Base-by-base conservation (phyloP, 2,888 invertebrate genomes). In the Tuberolachnus salignus region DNA sequence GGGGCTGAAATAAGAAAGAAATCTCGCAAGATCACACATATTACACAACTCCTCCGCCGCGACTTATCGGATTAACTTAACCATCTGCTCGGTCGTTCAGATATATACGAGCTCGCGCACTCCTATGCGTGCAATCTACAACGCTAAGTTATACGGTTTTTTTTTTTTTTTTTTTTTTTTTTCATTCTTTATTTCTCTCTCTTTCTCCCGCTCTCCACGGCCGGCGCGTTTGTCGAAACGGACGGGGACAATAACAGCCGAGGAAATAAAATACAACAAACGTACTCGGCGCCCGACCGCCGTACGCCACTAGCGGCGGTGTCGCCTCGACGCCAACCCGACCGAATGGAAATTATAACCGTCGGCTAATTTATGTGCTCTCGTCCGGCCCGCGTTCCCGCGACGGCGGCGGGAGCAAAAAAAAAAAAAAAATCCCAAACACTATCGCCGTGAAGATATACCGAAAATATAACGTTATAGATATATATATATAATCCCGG, bases 11-110 rank as follows among this genome's bases (percentile, higher is more conserved):
- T 34, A 34, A 34, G 6, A 34, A 4, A 34, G 6, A 74, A 74
- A 64, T 64, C n/a, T 64, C 53, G 19, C 73, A 21, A 55, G 44
- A 42, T 42, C 74, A 74, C 74, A 74, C 23, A 42, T 21, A 55
- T 49, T 46, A 21, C 11, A n/a, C 49, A 1, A 16, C 13, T 13
- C 44, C 61, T 34, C 51, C 34, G 19, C 10, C 42, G 73, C 55
- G 57, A 16, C 57, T 75, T 67, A 34, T 57, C 57, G 49, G 57
- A 75, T 75, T 75, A 75, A 75, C 67, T 75, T 75, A 74, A 75
- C 67, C 55, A 53, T 67, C 66, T 67, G 66, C 64, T 59, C n/a
- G 46, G 26, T 10, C 46, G 59, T 46, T 46, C 4, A 6, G 26
- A 34, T 57, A 16, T 34, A 34, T 19, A 59, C n/a, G 34, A 3